Evolutionary conservation across 2,888 invertebrate genomes (phyloP).

Genomic region (Neoitamus cyanurus): DNA sequence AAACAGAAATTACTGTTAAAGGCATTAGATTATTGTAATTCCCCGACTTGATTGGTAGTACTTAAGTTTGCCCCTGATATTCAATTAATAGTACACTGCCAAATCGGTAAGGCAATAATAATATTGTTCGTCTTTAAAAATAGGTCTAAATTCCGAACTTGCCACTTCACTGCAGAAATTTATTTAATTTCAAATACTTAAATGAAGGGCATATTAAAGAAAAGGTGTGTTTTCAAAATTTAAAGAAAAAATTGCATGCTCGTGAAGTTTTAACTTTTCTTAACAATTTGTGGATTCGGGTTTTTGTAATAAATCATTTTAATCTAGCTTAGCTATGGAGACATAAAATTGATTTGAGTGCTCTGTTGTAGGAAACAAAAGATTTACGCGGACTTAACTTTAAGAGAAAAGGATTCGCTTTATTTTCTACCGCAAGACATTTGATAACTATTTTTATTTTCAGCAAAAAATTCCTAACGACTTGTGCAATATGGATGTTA

Average conservation of each 20-base stretch:
- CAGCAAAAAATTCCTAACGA: neutral
- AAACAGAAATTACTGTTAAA: neutral
- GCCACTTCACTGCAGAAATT: no score
- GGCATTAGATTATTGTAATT: neutral
- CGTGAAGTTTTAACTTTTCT: neutral
- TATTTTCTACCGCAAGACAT: neutral
- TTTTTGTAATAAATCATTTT: neutral
- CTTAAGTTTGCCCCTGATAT: neutral
- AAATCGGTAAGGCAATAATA: neutral
- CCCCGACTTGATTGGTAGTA: neutral
- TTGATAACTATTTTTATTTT: neutral
- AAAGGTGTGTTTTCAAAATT: neutral
- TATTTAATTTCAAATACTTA: no score
- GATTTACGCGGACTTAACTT: no score
- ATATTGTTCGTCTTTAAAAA: neutral
- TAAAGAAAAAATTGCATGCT: no score
- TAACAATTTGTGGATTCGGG: neutral
- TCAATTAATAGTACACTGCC: neutral
- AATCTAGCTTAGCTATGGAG: no score
- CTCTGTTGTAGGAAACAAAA: no score
- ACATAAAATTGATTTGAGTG: no score
- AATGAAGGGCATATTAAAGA: neutral
- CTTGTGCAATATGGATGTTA: slow-evolving; percentile 12
- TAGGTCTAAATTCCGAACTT: no score
- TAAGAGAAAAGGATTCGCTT: neutral